phyloP scores from a whole-genome alignment of 2,888 invertebrate species.

The Pasiphila rectangulata region DNA sequence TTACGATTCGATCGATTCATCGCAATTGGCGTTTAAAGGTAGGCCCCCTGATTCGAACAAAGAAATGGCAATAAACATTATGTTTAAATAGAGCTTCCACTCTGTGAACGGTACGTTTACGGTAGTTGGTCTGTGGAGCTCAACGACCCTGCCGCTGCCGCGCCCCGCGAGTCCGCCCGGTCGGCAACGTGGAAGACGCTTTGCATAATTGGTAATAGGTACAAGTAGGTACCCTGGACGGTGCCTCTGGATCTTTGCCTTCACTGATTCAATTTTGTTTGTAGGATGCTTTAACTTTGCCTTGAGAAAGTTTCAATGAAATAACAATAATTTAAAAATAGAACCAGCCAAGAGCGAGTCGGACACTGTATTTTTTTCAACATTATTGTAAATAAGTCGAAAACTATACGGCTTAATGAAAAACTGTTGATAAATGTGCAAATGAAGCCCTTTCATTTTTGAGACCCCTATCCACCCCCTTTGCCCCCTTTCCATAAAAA shows the following conservation, averaged over 20 bases:
- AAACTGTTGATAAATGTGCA: too few relatives aligned
- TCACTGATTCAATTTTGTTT: constrained; percentile 23
- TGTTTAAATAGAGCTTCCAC: constrained; percentile 2
- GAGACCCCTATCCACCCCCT: too few relatives aligned
- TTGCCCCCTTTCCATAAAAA: too few relatives aligned
- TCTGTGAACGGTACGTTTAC: constrained; percentile 6
- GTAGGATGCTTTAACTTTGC: constrained; percentile 13
- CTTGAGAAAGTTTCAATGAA: constrained; percentile 2
- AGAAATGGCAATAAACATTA: not conserved
- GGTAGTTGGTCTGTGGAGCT: constrained; percentile 47
- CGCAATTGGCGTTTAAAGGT: too few relatives aligned
- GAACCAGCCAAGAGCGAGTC: too few relatives aligned
- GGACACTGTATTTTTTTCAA: too few relatives aligned
- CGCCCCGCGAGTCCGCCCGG: constrained; percentile 42
- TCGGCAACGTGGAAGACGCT: constrained; percentile 72
- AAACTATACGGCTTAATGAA: too few relatives aligned
- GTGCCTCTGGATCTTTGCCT: constrained; percentile 20
- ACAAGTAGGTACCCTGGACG: constrained; percentile 58
- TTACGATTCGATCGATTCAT: too few relatives aligned
- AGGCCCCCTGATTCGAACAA: too few relatives aligned
- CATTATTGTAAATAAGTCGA: too few relatives aligned
- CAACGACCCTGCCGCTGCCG: constrained; percentile 57
- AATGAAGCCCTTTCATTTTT: too few relatives aligned
- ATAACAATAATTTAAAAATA: too few relatives aligned
- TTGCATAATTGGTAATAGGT: constrained; percentile 75